Conservation (phyloP, 2,797 vertebrate genomes). For the Phrynocephalus guinanensis region DNA sequence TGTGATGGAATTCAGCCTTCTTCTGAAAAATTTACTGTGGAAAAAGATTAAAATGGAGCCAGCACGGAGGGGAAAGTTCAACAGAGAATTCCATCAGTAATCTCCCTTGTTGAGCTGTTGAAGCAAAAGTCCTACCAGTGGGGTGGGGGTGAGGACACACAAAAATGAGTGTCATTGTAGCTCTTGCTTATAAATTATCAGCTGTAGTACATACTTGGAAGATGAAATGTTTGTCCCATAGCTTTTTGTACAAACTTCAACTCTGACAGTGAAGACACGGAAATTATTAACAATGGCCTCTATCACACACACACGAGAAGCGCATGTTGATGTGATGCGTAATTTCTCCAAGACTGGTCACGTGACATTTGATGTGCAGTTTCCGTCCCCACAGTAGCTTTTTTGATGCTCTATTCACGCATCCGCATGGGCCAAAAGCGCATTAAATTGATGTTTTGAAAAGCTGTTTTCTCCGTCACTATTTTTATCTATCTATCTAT, state of each 20-base stretch:
- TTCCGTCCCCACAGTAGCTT: too few species aligned
- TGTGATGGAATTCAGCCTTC: neutral
- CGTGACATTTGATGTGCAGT: too few species aligned
- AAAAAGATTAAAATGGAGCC: constrained; percentile 7
- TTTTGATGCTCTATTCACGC: too few species aligned
- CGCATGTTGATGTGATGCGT: too few species aligned
- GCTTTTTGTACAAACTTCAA: constrained; percentile 85
- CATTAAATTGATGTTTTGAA: too few species aligned
- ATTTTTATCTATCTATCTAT: neutral
- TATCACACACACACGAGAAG: neutral
- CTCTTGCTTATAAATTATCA: neutral
- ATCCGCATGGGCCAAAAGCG: too few species aligned
- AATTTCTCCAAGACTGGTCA: too few species aligned
- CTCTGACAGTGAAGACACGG: too few species aligned
- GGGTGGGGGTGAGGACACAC: too few species aligned
- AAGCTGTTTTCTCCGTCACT: too few species aligned
- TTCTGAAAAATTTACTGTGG: neutral
- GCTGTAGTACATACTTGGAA: neutral
- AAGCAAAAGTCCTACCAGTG: neutral
- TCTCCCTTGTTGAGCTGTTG: neutral
- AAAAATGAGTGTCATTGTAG: neutral
- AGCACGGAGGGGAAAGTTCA: neutral
- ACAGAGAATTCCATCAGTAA: neutral
- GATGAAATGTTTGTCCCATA: constrained; percentile 92
- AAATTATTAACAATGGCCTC: too few species aligned